Evolutionary conservation across 2,888 invertebrate species (phyloP), one percentile per base, ranked within the genome.

Genomic region (Spilosoma lubricipeda): DNA sequence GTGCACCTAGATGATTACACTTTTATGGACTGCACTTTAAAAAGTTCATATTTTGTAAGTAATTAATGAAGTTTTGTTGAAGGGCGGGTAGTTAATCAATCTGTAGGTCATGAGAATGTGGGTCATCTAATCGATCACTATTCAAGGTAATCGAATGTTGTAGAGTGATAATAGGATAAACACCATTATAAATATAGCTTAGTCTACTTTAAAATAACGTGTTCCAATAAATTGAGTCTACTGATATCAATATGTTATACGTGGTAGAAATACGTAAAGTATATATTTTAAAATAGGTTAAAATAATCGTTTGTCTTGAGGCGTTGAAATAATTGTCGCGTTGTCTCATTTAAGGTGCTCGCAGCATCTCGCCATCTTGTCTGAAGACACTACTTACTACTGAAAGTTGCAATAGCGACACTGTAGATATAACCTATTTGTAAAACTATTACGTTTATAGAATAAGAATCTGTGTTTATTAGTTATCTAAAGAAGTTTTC

Each of bases 291-390:
- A 48, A 65, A 65, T 18, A 33, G 8, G n/a, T 56, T 59, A 23
- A 68, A 39, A 8, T 70, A 30, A 39, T 66, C 39, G 5, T 11
- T 15, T 56, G 42, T 56, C 63, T 72, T 74, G 69, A 65, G 56
- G 63, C 74, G 71, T 69, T 68, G 75, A 27, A 56, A 33, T 75
- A 77, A 77, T 77, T 72, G 74, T 75, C 71, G 73, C 63, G 72
- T 36, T 36, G 33, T 78, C 69, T 75, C 80, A 82, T 73, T 74
- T 71, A 76, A 73, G 39, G 78, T 82, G 81, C 80, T 80, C 81
- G 79, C 87, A 89, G 87, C 85, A 85, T 89, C 88, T 89, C 92
- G 92, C 92, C 92, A 92, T 92, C 89, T 92, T 92, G 90, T 87
- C 86, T 86, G 84, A 87, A 87, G 87, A 85, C 82, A 82, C 82